Base-by-base conservation (phyloP, 2,888 invertebrate species). In the Pyralis farinalis region DNA sequence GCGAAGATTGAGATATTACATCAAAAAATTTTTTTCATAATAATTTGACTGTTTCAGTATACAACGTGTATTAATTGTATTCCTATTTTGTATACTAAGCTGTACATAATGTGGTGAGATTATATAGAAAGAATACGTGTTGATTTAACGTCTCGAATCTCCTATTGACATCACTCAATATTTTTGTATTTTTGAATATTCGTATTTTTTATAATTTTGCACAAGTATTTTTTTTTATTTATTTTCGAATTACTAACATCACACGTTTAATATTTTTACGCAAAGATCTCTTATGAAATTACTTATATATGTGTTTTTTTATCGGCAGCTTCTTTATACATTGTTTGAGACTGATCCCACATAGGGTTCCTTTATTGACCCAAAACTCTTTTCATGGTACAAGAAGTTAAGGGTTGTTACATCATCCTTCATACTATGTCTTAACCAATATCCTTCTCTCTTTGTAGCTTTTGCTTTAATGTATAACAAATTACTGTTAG, bases 331-430 rank as follows among this genome's bases (percentile, higher is more conserved):
- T 44, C 2, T 16, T 16, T 16, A 16, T 16, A 16, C 16, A 3
- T 36, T 30, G 11, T 35, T 46, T 42, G 40, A 46, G 48, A 50
- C 48, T 63, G 59, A 55, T 16, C 10, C 16, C 27, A 9, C 9
- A 12, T 0, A 12, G 35, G 9, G n/a, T 12, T 20, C n/a, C 10
- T 20, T 36, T 16, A 6, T 20, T 29, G 4, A 16, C 16, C 16
- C 16, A 29, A 16, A 29, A 7, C 16, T 28, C 36, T 29, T 16
- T 16, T 16, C 16, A 16, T 16, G 16, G 16, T 11, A 21, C 5
- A 29, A 20, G 7, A 12, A 28, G 12, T 10, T 10, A 29, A 20
- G 28, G 16, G 29, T 20, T 1, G 28, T 28, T 28, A 36, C 28
- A 6, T 16, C 9, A 16, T 4, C 16, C 4, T 16, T 16, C 16